Conservation (phyloP, 2,797 vertebrate genomes). For the Siniperca undulata region DNA sequence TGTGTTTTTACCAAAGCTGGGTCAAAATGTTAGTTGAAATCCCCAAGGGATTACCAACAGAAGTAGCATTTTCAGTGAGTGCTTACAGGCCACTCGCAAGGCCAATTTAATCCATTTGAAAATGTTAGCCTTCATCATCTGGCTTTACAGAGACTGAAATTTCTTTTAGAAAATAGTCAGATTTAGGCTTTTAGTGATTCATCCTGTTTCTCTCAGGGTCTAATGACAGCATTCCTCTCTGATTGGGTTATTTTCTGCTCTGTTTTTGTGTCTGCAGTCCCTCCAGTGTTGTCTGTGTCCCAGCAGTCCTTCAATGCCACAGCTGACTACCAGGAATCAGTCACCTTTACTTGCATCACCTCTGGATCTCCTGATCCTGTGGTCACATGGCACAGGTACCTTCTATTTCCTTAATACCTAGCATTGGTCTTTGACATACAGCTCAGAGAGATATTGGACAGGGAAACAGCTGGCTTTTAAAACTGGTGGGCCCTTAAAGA, state of each 20-base stretch:
- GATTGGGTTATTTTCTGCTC: conserved; percentile 12
- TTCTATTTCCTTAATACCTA: background rate
- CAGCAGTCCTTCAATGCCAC: conserved; percentile 97
- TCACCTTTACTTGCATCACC: conserved; percentile 93
- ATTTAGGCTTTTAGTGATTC: conserved; percentile 20
- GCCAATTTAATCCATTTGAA: conserved; percentile 46
- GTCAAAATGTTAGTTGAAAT: conserved; percentile 63
- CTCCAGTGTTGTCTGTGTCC: conserved; percentile 90
- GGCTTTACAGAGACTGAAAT: conserved; percentile 2
- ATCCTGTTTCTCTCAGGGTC: background rate
- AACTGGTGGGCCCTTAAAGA: background rate
- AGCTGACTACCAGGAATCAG: conserved; percentile 93
- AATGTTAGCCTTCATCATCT: conserved; percentile 12
- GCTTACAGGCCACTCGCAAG: conserved; percentile 43
- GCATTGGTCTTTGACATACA: background rate
- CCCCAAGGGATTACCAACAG: conserved; percentile 53
- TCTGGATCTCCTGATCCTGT: conserved; percentile 93
- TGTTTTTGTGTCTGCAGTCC: conserved; percentile 85
- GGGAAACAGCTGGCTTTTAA: background rate
- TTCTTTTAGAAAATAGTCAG: conserved; percentile 12
- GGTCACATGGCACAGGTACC: conserved; percentile 95
- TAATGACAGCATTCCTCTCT: background rate
- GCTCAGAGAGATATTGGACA: background rate
- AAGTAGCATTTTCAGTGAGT: conserved; percentile 40
- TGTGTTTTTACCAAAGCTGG: conserved; percentile 62